Conservation (phyloP, 2,888 invertebrate species). For the Eupithecia exiguata region DNA sequence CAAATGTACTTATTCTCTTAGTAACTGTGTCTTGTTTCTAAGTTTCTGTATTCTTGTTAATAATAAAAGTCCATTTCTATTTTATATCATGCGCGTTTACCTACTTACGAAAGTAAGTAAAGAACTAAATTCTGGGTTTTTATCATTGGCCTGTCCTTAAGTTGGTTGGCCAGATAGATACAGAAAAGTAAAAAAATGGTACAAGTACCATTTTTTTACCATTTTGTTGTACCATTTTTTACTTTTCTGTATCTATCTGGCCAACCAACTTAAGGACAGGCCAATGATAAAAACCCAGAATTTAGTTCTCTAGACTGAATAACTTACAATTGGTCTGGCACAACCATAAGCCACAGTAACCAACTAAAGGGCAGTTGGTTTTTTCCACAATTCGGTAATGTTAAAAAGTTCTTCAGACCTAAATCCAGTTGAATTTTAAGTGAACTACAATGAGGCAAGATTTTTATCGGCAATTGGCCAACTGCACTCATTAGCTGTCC, state of each 20-base stretch:
- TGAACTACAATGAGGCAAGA: conserved; percentile 25
- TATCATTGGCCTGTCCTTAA: background rate
- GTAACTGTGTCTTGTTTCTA: too few relatives aligned
- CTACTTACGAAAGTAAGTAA: too few relatives aligned
- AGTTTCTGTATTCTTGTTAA: too few relatives aligned
- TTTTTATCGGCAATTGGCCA: conserved; percentile 31
- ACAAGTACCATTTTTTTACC: too few relatives aligned
- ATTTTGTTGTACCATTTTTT: background rate
- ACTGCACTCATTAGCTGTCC: conserved; percentile 24
- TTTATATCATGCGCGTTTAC: too few relatives aligned
- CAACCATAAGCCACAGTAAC: background rate
- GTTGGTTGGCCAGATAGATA: background rate
- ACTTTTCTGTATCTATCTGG: background rate
- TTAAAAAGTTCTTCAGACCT: conserved; percentile 5
- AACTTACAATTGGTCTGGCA: background rate
- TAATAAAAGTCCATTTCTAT: too few relatives aligned
- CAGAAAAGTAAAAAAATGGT: too few relatives aligned
- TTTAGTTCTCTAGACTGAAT: background rate
- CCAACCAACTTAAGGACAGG: background rate
- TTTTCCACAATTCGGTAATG: background rate
- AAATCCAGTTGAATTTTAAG: conserved; percentile 13
- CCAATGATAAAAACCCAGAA: background rate
- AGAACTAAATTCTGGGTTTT: background rate
- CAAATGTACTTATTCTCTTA: too few relatives aligned
- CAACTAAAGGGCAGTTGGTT: background rate